Percentiles rank a stretch among this genome's conserved stretches.
phyloP scores from a whole-genome alignment of 2,797 vertebrate genomes.

The Anguilla megastoma region DNA sequence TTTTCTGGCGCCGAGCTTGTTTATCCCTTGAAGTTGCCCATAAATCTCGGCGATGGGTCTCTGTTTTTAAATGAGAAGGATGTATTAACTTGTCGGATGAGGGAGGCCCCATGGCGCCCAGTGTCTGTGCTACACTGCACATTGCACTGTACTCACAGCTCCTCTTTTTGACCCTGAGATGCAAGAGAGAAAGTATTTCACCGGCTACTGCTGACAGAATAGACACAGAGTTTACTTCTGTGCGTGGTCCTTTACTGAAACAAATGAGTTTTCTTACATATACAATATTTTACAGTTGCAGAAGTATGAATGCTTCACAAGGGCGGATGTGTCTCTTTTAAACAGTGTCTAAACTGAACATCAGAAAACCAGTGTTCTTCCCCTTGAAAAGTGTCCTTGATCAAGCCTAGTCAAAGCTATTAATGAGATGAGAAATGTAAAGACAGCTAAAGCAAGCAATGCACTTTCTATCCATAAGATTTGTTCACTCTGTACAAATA shows the following conservation, averaged over 20 bases:
- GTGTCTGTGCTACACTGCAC: neutral
- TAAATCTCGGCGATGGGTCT: neutral
- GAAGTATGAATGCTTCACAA: neutral
- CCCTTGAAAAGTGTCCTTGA: neutral
- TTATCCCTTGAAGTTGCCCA: conserved; percentile 6
- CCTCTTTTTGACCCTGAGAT: neutral
- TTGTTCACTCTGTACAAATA: neutral
- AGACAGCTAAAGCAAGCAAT: neutral
- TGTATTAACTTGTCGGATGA: conserved; percentile 22
- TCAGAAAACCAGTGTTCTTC: neutral
- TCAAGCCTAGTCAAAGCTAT: neutral
- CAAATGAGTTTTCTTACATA: neutral
- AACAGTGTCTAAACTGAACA: neutral
- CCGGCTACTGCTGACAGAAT: neutral
- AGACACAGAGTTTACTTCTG: neutral
- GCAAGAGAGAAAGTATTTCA: neutral
- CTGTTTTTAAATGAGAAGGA: conserved; percentile 15
- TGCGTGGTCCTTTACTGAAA: neutral
- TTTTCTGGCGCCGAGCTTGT: neutral
- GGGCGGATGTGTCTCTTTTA: neutral
- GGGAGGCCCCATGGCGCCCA: neutral
- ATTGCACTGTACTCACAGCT: neutral
- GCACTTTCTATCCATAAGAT: neutral
- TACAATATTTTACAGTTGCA: neutral
- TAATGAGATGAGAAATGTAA: neutral